phyloP scores from a whole-genome alignment of 2,113 vertebrate species.

The Pterocles orientalis region DNA sequence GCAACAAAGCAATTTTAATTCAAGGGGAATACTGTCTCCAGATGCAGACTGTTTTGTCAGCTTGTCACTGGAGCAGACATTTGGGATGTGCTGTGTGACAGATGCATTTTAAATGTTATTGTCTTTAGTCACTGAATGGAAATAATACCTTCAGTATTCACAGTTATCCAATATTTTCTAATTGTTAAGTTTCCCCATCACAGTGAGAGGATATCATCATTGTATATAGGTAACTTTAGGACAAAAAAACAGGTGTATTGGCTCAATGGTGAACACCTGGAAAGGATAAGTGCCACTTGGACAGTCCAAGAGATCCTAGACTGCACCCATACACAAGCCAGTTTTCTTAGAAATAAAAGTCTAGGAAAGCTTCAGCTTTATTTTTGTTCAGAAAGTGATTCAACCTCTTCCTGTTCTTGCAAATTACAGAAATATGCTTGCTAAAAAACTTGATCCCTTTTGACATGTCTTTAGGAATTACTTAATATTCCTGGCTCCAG shows the following conservation, averaged over 20 bases:
- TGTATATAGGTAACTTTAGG: not conserved
- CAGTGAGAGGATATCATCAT: not conserved
- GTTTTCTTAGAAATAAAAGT: not conserved
- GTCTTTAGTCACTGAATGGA: not conserved
- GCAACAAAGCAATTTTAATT: not conserved
- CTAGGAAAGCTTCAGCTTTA: not conserved
- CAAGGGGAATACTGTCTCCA: not conserved
- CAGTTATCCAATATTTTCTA: not conserved
- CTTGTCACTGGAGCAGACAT: not conserved
- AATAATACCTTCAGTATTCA: not conserved
- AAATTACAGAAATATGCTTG: not conserved
- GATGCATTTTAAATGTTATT: not conserved
- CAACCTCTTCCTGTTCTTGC: not conserved
- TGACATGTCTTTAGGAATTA: not conserved
- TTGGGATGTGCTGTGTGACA: not conserved
- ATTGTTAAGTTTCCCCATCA: not conserved
- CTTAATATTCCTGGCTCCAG: constrained; percentile 25
- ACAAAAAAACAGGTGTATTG: not conserved
- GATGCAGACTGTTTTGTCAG: not conserved
- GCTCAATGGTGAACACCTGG: not conserved
- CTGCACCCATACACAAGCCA: not conserved
- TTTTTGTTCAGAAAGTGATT: not conserved
- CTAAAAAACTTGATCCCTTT: not conserved
- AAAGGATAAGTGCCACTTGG: not conserved
- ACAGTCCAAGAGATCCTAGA: not conserved